Percentiles rank a stretch among this genome's conserved stretches.
Conservation (phyloP, 2,888 invertebrate genomes). For the Hydrotaea cyrtoneurina region DNA sequence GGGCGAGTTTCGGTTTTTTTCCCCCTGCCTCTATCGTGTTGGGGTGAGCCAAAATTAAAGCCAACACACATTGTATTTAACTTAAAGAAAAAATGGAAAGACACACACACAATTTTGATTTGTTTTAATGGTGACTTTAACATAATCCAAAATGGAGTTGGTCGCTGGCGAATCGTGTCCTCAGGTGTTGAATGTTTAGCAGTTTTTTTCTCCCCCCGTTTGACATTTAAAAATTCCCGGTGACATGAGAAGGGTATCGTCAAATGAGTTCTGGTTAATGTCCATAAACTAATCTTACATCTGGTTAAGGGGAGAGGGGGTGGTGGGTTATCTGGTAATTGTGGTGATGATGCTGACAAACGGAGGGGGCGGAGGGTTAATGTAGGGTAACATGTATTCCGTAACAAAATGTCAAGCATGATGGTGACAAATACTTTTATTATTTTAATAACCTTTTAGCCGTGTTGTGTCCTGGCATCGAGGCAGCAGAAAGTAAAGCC, state of each 20-base stretch:
- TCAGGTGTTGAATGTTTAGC: constrained; percentile 21
- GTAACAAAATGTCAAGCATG: too few relatives aligned
- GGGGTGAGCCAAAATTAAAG: constrained; percentile 22
- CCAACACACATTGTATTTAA: constrained; percentile 3
- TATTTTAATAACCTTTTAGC: too few relatives aligned
- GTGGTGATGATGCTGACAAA: neutral
- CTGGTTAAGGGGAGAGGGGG: neutral
- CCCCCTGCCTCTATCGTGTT: neutral
- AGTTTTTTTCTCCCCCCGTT: too few relatives aligned
- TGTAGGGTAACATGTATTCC: too few relatives aligned
- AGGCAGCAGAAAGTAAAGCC: too few relatives aligned
- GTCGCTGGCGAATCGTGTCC: neutral
- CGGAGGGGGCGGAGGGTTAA: neutral
- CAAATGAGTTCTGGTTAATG: neutral
- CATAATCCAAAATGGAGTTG: neutral
- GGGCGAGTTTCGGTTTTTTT: constrained; percentile 7
- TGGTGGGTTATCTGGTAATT: neutral
- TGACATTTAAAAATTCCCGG: neutral
- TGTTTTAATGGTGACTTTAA: constrained; percentile 5
- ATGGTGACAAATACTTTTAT: too few relatives aligned
- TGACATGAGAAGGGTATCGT: neutral
- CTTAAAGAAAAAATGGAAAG: too few relatives aligned
- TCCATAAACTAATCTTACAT: neutral
- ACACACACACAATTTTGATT: neutral
- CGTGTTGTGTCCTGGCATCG: too few relatives aligned